phyloP scores from a whole-genome alignment of 2,113 vertebrate genomes.

The Anarrhichthys ocellatus region DNA sequence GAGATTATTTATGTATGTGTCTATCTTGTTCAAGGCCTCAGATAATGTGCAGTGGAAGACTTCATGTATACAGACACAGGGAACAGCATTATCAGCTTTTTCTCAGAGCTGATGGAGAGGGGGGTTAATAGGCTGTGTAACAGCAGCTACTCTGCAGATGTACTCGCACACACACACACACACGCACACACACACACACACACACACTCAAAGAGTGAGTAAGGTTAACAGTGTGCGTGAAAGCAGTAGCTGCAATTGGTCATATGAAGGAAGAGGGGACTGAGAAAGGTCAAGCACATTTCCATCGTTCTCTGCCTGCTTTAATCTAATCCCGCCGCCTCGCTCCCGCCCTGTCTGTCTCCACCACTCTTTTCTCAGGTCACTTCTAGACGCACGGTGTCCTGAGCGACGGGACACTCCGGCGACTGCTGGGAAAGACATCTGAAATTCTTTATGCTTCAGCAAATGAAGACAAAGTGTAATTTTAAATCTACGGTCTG shows the following conservation, averaged over 20 bases:
- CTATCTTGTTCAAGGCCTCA: slow-evolving; percentile 23
- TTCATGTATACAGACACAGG: not conserved
- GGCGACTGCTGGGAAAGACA: not conserved
- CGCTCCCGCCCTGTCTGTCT: slow-evolving; percentile 52
- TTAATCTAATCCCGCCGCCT: slow-evolving; percentile 61
- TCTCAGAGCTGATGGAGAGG: slow-evolving; percentile 45
- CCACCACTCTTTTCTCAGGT: slow-evolving; percentile 8
- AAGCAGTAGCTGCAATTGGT: slow-evolving; percentile 38
- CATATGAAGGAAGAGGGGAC: slow-evolving; percentile 38
- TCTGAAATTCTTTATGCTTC: not conserved
- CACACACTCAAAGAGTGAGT: slow-evolving; percentile 14
- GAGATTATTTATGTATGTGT: not conserved
- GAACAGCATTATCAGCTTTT: slow-evolving; percentile 50
- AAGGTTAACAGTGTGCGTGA: slow-evolving; percentile 48
- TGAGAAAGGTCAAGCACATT: slow-evolving; percentile 63
- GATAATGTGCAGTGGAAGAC: slow-evolving; percentile 31
- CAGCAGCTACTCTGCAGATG: not conserved
- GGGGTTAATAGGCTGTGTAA: slow-evolving; percentile 34
- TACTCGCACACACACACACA: not conserved
- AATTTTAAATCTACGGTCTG: no score
- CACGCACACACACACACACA: slow-evolving; percentile 4
- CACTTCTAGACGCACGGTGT: slow-evolving; percentile 1
- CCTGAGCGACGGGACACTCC: not conserved
- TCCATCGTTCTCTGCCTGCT: slow-evolving; percentile 55
- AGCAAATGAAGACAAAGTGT: not conserved